A percentile compares a stretch with the other conserved stretches of the same genome.
Evolutionary conservation across 2,113 vertebrate species (phyloP).

Genomic region (Cyanoderma ruficeps): DNA sequence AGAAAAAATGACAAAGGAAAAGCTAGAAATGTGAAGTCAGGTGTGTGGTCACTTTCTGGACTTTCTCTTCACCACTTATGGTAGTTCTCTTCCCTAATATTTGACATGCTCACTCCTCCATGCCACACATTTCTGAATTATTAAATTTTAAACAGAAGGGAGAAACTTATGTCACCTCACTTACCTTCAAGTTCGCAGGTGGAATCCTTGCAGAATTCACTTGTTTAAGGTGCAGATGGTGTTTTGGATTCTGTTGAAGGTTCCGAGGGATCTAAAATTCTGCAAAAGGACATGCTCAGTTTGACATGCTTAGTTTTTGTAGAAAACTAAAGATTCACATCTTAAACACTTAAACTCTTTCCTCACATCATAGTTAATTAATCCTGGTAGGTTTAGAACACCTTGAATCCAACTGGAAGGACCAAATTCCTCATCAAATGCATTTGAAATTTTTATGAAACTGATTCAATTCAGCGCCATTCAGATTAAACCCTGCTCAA

Average conservation of each 20-base stretch:
- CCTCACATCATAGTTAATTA: rapidly evolving
- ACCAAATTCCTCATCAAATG: background rate
- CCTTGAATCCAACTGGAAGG: background rate
- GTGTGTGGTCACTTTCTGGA: rapidly evolving
- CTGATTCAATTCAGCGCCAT: background rate
- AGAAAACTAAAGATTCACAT: background rate
- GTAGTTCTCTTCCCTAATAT: background rate
- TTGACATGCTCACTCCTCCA: background rate
- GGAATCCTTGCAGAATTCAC: background rate
- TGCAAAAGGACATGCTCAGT: background rate
- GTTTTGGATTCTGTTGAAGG: background rate
- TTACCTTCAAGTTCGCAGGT: background rate
- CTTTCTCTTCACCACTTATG: background rate
- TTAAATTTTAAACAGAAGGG: background rate
- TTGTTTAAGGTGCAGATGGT: background rate
- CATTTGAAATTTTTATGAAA: background rate
- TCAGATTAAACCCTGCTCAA: background rate
- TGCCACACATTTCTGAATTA: rapidly evolving
- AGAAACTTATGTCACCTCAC: background rate
- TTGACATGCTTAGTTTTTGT: background rate
- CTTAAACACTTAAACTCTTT: background rate
- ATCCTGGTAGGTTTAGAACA: background rate
- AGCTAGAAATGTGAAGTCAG: background rate
- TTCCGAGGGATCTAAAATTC: background rate
- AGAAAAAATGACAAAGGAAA: background rate